Evolutionary conservation across 1,140 invertebrate genomes (phyloP).

Genomic region (Drosophila kurseongensis): DNA sequence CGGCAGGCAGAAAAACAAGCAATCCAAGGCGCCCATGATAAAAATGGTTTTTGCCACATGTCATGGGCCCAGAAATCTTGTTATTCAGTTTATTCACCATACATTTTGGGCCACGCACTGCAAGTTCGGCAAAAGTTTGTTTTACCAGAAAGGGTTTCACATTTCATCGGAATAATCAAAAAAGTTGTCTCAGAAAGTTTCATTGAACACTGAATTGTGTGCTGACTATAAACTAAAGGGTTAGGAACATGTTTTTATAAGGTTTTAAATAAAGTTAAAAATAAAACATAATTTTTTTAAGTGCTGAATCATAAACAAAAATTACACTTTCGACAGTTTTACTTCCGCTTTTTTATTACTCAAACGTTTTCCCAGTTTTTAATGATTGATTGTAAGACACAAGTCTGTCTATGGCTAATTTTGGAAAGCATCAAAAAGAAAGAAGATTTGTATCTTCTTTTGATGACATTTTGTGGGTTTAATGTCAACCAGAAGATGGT

Average conservation of each 20-base stretch:
- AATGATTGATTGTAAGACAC: conserved; percentile 34
- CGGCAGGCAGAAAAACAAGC: conserved; percentile 42
- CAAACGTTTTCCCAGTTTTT: neutral
- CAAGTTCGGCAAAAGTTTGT: conserved; percentile 20
- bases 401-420: conserved; percentile 1
- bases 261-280: too few species aligned
- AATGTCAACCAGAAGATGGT: conserved; percentile 29
- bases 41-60: conserved; percentile 39
- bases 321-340: neutral
- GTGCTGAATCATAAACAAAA: neutral
- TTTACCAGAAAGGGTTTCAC: conserved; percentile 19
- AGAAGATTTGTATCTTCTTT: conserved; percentile 22
- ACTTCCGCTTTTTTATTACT: conserved; percentile 8
- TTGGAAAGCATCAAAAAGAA: conserved; percentile 4
- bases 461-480: conserved; percentile 29
- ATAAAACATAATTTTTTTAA: too few species aligned
- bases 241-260: too few species aligned
- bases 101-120: neutral
- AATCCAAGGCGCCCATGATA: conserved; percentile 29
- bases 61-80: conserved; percentile 35
- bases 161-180: conserved; percentile 30
- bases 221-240: conserved; percentile 1
- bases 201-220: neutral
- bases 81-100: conserved; percentile 11
- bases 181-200: neutral